Percentiles rank a stretch among this genome's conserved stretches.
Conservation (phyloP, 2,888 invertebrate species). For the Megastigmus dorsalis region DNA sequence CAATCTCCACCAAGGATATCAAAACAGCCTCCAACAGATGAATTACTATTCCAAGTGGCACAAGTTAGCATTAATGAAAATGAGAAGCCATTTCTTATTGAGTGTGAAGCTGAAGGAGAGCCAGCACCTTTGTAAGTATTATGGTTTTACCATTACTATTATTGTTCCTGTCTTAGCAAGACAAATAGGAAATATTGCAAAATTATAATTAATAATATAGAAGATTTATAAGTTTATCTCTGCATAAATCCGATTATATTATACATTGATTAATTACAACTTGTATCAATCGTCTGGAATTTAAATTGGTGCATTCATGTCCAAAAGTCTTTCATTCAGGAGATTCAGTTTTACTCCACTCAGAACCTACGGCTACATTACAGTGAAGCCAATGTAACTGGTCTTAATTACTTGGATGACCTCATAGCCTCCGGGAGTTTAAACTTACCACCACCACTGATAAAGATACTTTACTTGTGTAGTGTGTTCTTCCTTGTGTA, state of each 20-base stretch:
- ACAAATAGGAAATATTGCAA: background rate
- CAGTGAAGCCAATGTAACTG: slow-evolving; percentile 68
- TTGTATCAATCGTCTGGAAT: slow-evolving; percentile 48
- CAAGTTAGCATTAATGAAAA: slow-evolving; percentile 85
- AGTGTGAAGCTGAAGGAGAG: slow-evolving; percentile 97
- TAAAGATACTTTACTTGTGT: slow-evolving; percentile 62
- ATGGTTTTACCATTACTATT: slow-evolving; percentile 1
- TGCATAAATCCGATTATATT: background rate
- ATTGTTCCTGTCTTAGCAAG: background rate
- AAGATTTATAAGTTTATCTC: background rate
- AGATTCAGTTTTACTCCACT: slow-evolving; percentile 46
- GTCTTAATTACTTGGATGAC: slow-evolving; percentile 73
- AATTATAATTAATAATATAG: background rate
- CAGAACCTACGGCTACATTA: slow-evolving; percentile 46
- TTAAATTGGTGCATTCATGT: slow-evolving; percentile 53
- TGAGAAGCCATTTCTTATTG: slow-evolving; percentile 95
- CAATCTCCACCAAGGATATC: slow-evolving; percentile 93
- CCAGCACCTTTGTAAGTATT: slow-evolving; percentile 91
- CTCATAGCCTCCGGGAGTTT: slow-evolving; percentile 70
- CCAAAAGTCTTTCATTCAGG: slow-evolving; percentile 50
- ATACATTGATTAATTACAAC: slow-evolving; percentile 19
- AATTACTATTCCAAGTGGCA: slow-evolving; percentile 93
- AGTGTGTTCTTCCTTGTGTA: slow-evolving; percentile 41
- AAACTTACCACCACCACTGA: slow-evolving; percentile 66
- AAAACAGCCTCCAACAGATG: slow-evolving; percentile 94